These are phyloP conservation scores for Phaenicophaeus curvirostris DNA, from an alignment of 2,797 vertebrate species.

Conservation along the genomic window DNA sequence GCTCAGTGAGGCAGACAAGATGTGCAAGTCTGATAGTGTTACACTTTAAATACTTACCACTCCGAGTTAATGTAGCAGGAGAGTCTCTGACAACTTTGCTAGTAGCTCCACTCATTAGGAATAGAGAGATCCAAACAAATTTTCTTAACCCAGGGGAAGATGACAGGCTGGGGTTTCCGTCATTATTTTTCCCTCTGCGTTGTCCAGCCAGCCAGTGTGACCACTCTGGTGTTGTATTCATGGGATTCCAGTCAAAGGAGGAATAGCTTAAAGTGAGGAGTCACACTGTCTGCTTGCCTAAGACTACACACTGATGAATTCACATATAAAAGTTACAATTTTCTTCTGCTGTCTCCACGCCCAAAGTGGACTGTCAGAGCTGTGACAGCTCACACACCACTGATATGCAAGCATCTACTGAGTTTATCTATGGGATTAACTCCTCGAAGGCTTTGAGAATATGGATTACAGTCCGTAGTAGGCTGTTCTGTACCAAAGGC, in stretches of 20 bases:
- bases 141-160: neutral
- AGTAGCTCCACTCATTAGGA: slow-evolving; percentile 15
- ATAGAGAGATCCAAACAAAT: neutral
- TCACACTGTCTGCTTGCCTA: neutral
- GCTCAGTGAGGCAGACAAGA: slow-evolving; percentile 20
- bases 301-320: neutral
- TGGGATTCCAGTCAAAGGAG: neutral
- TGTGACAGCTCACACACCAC: neutral
- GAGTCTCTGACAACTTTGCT: slow-evolving; percentile 38
- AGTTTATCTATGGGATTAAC: slow-evolving; percentile 9
- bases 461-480: neutral
- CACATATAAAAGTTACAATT: neutral
- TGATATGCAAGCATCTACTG: fast-evolving
- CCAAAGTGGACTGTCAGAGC: neutral
- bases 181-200: neutral
- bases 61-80: neutral
- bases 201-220: neutral
- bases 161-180: neutral
- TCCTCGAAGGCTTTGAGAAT: neutral
- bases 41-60: slow-evolving; percentile 41
- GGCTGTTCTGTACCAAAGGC: neutral
- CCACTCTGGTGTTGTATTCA: neutral
- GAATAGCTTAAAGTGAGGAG: neutral
- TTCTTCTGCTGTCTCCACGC: neutral
- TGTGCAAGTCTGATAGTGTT: neutral